Conservation (phyloP, 2,113 vertebrate genomes). For the Cacatua alba region DNA sequence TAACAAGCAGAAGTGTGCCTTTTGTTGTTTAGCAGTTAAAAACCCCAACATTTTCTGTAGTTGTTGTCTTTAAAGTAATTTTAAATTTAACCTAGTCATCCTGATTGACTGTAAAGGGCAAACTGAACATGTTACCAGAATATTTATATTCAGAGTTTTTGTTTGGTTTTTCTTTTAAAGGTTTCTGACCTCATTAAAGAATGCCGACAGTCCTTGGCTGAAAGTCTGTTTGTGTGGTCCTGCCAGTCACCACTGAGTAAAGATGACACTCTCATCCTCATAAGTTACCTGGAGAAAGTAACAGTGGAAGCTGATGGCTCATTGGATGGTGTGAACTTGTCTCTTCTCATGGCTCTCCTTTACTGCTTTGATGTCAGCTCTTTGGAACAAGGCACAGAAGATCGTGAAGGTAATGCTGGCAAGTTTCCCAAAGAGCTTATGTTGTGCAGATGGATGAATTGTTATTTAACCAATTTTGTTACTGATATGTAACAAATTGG, state of each 20-base stretch:
- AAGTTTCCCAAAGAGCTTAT: not conserved
- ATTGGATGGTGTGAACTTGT: constrained; percentile 88
- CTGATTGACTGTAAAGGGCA: not conserved
- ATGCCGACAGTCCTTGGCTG: constrained; percentile 88
- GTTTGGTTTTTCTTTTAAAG: constrained; percentile 64
- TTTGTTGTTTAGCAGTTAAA: not conserved
- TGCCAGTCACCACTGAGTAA: constrained; percentile 92
- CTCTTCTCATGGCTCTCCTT: constrained; percentile 93
- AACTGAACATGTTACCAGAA: not conserved
- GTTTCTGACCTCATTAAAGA: constrained; percentile 95
- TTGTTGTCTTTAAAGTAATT: not conserved
- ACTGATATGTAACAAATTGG: not conserved
- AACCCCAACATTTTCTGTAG: not conserved
- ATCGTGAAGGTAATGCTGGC: constrained; percentile 86
- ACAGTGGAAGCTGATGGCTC: constrained; percentile 91
- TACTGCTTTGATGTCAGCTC: constrained; percentile 96
- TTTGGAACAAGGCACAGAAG: constrained; percentile 90
- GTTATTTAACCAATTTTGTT: not conserved
- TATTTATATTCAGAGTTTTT: not conserved
- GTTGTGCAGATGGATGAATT: not conserved
- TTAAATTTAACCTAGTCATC: not conserved
- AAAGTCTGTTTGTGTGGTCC: constrained; percentile 95
- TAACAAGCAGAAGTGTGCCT: not conserved
- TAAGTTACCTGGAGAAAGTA: constrained; percentile 90
- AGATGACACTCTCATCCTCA: constrained; percentile 92